Base-by-base conservation (phyloP, 2,888 invertebrate genomes). In the Drosophila pegasa region DNA sequence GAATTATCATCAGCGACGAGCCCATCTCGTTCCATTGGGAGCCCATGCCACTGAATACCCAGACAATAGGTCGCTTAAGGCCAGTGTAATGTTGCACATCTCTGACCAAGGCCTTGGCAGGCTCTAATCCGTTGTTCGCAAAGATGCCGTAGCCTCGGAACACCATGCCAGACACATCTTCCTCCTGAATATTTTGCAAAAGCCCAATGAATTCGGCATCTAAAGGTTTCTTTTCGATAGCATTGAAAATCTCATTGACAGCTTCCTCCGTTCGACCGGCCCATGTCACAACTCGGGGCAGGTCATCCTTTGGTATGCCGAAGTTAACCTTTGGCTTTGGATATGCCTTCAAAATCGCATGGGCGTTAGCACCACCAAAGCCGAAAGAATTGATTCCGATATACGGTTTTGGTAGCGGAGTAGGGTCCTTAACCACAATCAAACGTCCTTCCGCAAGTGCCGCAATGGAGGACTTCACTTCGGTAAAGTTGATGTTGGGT, bases 331-430 rank as follows among this genome's bases (percentile, higher is more conserved):
- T 92, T 1, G 80, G 25, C 51, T 91, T 92, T 0, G 79, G 68
- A 50, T 60, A 57, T 0, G 81, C 90, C 43, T 80, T 84, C 0
- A 92, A 60, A 0, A 92, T 66, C 0, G 90, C 89, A 73, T 92
- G 92, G 48, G 95, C 95, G 88, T 97, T 98, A 4, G 96, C 96
- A 0, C 98, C 98, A 29, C 98, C 98, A 89, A 98, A 98, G 0
- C 98, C 98, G 90, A 98, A 98, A 10, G 97, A 97, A 93, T 97
- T 98, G 25, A 98, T 93, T 4, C 96, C 98, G 25, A 96, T 95
- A 88, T 95, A 93, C 20, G 96, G 96, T 31, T 96, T 95, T 33
- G 94, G 92, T 94, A 97, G 95, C 0, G 94, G 94, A 22, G 92
- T 95, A 90, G 93, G 94, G 51, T 95, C 96, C 0, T 95, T 94